A percentile compares a stretch with the other conserved stretches of the same genome.
Evolutionary conservation across 2,888 invertebrate species (phyloP).

Genomic region (Timandra comae): DNA sequence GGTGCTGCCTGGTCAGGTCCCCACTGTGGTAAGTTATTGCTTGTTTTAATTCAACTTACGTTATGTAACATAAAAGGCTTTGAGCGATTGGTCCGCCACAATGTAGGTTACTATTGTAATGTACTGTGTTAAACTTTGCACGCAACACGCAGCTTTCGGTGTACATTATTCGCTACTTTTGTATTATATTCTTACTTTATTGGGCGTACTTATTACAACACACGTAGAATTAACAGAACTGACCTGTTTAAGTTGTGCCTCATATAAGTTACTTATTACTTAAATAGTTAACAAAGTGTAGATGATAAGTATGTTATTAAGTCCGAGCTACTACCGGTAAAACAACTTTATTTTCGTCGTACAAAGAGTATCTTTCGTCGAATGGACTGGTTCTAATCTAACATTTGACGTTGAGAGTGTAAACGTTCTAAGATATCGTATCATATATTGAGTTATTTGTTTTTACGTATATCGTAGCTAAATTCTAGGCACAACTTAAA

Average conservation of each 20-base stretch:
- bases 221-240: constrained; percentile 43
- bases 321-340: too few species aligned
- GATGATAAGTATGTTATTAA: too few species aligned
- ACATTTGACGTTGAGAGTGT: too few species aligned
- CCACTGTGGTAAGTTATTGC: constrained; percentile 87
- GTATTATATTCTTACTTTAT: constrained; percentile 32
- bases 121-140: constrained; percentile 39
- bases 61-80: constrained; percentile 34
- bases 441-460: too few species aligned
- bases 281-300: too few species aligned
- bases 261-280: constrained; percentile 9
- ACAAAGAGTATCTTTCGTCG: too few species aligned
- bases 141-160: constrained; percentile 71
- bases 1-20: constrained; percentile 95
- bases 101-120: constrained; percentile 27
- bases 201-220: constrained; percentile 50
- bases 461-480: too few species aligned
- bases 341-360: too few species aligned
- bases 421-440: too few species aligned
- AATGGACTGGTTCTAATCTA: too few species aligned
- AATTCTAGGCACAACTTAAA: constrained; percentile 60
- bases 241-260: constrained; percentile 63
- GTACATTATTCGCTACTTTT: constrained; percentile 58
- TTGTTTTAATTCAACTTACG: constrained; percentile 13
- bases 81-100: constrained; percentile 66